phyloP scores from a whole-genome alignment of 2,888 invertebrate species.

The Drosophila acutilabella region DNA sequence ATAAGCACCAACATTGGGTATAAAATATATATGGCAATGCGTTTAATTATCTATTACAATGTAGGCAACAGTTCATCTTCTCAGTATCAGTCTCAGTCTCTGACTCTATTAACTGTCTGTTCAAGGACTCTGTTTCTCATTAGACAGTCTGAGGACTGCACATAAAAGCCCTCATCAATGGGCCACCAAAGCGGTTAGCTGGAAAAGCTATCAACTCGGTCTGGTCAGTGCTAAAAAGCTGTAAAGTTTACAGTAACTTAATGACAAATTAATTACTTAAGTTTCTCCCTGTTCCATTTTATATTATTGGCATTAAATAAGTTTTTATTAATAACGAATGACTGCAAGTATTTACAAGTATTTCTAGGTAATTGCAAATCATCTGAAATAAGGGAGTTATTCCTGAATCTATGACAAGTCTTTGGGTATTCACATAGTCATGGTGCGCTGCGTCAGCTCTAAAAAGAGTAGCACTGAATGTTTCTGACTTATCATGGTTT shows the following conservation, averaged over 20 bases:
- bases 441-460: conserved; percentile 30
- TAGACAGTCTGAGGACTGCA: not conserved
- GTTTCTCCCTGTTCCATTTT: not conserved
- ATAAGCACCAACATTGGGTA: conserved; percentile 49
- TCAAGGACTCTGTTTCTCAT: not conserved
- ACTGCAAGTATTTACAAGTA: not conserved
- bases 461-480: conserved; percentile 19
- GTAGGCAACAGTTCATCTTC: conserved; percentile 39
- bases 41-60: conserved; percentile 65
- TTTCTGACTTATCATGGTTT: conserved; percentile 24
- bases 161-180: conserved; percentile 4
- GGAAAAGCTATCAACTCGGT: not conserved
- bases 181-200: not conserved
- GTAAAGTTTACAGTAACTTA: no score
- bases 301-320: not conserved
- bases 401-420: conserved; percentile 22
- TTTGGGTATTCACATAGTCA: conserved; percentile 30
- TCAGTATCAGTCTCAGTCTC: not conserved
- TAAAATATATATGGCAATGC: conserved; percentile 57
- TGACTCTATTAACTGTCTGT: not conserved
- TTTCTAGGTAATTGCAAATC: conserved; percentile 11
- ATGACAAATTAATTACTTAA: not conserved
- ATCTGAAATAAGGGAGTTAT: not conserved
- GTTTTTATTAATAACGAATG: not conserved
- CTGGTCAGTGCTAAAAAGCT: not conserved